A percentile compares a stretch with the other conserved stretches of the same genome.
Conservation (phyloP, 64 coral and sea anemone genomes). For the Montipora sp. region DNA sequence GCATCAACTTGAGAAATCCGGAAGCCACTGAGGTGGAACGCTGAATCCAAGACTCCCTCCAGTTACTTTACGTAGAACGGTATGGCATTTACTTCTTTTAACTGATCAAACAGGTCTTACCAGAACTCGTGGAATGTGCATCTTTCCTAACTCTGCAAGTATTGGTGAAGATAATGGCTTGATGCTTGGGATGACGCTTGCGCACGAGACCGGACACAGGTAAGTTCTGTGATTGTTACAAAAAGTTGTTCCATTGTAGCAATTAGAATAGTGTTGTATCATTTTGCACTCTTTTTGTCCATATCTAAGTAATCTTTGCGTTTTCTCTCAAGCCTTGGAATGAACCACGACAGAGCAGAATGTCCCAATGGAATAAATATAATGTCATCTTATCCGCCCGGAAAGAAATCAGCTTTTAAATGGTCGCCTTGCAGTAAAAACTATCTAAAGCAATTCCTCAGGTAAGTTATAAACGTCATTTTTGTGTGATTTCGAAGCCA, state of each 20-base stretch:
- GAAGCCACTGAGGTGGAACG: no score
- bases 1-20: no score
- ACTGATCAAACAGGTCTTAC: constrained; percentile 64
- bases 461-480: constrained; percentile 31
- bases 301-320: background rate
- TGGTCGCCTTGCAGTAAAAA: constrained; percentile 96
- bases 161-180: constrained; percentile 93
- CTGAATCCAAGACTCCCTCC: no score
- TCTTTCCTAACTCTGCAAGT: constrained; percentile 91
- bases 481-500: background rate
- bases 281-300: no score
- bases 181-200: constrained; percentile 96
- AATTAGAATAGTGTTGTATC: no score
- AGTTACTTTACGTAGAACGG: no score
- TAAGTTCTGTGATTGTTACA: background rate
- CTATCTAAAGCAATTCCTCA: constrained; percentile 86
- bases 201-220: constrained; percentile 94
- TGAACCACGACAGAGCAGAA: constrained; percentile 85
- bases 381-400: constrained; percentile 78
- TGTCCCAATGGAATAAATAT: constrained; percentile 86
- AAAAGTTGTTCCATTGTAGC: background rate
- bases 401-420: constrained; percentile 79
- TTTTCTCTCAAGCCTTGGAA: constrained; percentile 78
- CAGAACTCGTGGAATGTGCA: constrained; percentile 92
- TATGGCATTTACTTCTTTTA: background rate